Evolutionary conservation across 2,797 vertebrate genomes (phyloP).

Genomic region (Odontamblyopus rebecca): DNA sequence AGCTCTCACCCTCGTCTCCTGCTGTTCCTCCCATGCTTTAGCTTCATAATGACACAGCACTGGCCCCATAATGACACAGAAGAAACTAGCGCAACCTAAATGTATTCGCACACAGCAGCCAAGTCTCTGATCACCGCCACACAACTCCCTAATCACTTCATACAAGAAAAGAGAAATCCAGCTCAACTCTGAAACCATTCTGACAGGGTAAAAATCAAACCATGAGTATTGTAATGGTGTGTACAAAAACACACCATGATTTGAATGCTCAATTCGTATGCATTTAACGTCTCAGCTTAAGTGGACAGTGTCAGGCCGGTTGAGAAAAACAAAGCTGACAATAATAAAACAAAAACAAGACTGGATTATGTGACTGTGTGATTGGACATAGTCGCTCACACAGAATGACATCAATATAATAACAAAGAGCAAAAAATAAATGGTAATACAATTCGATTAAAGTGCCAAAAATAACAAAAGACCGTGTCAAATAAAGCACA

Average conservation of each 20-base stretch:
- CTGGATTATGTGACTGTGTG: not conserved
- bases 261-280: not conserved
- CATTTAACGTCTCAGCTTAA: not conserved
- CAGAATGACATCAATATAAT: too few species aligned
- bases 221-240: not conserved
- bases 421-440: too few species aligned
- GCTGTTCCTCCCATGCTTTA: slow-evolving; percentile 69
- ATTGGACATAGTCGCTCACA: too few species aligned
- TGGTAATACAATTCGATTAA: too few species aligned
- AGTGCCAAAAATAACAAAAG: too few species aligned
- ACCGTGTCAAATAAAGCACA: too few species aligned
- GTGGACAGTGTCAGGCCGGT: not conserved
- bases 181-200: not conserved
- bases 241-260: not conserved
- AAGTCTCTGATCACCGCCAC: slow-evolving; percentile 25
- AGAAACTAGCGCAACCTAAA: slow-evolving; percentile 52
- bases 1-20: slow-evolving; percentile 60
- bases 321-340: not conserved
- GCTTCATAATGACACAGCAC: slow-evolving; percentile 71
- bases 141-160: slow-evolving; percentile 30
- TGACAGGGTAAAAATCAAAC: not conserved
- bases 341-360: not conserved
- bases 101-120: slow-evolving; percentile 44
- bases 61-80: slow-evolving; percentile 66
- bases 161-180: not conserved